These are phyloP conservation scores for Trichopria drosophilae DNA, from an alignment of 2,888 invertebrate genomes.

Conservation along the genomic window DNA sequence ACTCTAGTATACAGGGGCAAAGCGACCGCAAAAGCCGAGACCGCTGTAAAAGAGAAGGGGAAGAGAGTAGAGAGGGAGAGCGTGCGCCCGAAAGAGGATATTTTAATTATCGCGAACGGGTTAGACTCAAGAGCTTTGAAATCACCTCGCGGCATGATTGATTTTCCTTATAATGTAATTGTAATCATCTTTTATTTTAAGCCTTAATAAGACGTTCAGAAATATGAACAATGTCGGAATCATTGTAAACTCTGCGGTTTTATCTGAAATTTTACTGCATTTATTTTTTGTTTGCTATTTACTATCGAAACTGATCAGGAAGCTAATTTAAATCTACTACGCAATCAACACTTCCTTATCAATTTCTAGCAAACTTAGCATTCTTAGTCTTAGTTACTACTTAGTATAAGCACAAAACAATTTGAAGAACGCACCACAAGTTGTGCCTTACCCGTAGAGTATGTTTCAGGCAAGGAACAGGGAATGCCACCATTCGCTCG, in stretches of 20 bases:
- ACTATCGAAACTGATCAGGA: too few species aligned
- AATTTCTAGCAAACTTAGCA: conserved; percentile 7
- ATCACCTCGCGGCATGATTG: conserved; percentile 42
- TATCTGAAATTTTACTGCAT: too few species aligned
- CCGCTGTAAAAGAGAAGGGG: conserved; percentile 23
- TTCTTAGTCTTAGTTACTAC: too few species aligned
- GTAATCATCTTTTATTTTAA: conserved; percentile 48
- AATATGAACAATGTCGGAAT: too few species aligned
- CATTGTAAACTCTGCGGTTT: too few species aligned
- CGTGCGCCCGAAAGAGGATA: conserved; percentile 45
- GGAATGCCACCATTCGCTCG: conserved; percentile 78
- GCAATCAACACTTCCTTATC: conserved; percentile 1
- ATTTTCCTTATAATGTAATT: conserved; percentile 51
- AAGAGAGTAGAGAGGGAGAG: conserved; percentile 13
- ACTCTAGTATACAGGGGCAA: conserved; percentile 40
- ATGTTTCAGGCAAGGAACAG: conserved; percentile 78
- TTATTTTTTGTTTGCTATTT: too few species aligned
- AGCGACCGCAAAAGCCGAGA: conserved; percentile 20
- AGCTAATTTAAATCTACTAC: too few species aligned
- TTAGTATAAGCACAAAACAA: conserved; percentile 22
- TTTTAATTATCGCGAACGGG: conserved; percentile 55
- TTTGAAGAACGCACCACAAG: conserved; percentile 47
- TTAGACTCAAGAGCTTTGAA: conserved; percentile 40
- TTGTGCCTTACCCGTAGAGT: conserved; percentile 59
- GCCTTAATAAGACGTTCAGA: too few species aligned